Conservation (phyloP, 2,888 invertebrate species). For the Norana najaformis region DNA sequence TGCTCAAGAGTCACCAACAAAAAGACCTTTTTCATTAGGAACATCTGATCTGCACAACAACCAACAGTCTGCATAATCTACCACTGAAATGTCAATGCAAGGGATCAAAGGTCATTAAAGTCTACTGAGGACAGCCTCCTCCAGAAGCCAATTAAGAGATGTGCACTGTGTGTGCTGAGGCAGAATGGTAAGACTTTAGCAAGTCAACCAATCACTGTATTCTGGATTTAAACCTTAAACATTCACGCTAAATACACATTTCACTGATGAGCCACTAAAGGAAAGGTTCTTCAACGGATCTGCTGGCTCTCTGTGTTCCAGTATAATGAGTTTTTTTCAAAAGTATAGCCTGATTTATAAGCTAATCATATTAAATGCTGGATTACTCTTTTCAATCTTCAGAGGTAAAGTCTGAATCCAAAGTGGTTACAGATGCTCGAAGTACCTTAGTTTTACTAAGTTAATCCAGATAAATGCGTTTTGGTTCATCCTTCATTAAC, state of each 20-base stretch:
- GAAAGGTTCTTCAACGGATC: background rate
- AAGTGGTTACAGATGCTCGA: background rate
- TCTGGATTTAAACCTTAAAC: background rate
- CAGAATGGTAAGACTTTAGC: background rate
- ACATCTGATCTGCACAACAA: background rate
- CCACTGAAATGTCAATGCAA: background rate
- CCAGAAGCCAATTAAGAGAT: background rate
- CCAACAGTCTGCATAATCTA: background rate
- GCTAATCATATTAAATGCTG: background rate
- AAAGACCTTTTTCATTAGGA: background rate
- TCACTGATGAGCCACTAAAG: background rate
- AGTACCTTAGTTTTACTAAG: no score
- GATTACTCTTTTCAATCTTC: background rate
- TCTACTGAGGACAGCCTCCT: background rate
- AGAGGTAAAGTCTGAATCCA: background rate
- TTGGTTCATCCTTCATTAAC: no score
- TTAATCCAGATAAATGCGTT: no score
- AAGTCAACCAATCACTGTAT: background rate
- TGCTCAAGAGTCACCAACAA: background rate
- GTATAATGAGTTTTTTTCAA: no score
- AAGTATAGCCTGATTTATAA: background rate
- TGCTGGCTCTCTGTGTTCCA: background rate
- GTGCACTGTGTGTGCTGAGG: background rate
- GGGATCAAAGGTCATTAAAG: slow-evolving; percentile 5
- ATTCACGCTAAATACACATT: background rate